Evolutionary conservation across 2,888 invertebrate species (phyloP), one percentile per base, ranked within the genome.

Genomic region (Spilarctia lutea): DNA sequence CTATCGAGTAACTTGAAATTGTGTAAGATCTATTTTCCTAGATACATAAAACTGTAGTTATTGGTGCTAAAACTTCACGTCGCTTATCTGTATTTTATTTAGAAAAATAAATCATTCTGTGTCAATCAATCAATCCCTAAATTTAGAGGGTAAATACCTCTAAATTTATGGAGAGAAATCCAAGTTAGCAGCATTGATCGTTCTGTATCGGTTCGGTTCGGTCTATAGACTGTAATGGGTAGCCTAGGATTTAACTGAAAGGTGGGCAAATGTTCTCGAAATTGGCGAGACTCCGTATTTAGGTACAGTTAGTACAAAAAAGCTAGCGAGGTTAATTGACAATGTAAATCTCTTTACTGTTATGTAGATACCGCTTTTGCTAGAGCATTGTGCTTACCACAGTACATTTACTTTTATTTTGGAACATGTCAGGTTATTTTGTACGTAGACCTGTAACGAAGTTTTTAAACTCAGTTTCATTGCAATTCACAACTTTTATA

Each of bases 261-360:
- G 7, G 60, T 71, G 13, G 35, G 56, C 68, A 75, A 71, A 71
- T 63, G 27, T 63, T 30, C 20, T 39, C 24, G 35, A 52, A 45
- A 63, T 74, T 27, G 63, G 39, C 52, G 63, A 60, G 56, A 71
- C 27, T 72, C 63, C 42, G 65, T 65, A 67, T 71, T 74, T 56
- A 45, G 35, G 70, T 73, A 73, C 76, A 68, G 73, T 76, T 71
- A 73, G 45, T 52, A 48, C n/a, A 73, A 20, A 39, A 39, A 39
- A 39, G 71, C 66, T 76, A 76, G 73, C 68, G 68, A 71, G 68
- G 73, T 76, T 73, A 76, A 76, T 71, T 71, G 68, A 68, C 68
- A 76, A 65, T 71, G 76, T 56, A 76, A 76, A 76, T 73, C 76
- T 68, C 10, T 73, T 71, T 73, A 71, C 68, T 63, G 75, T 72